Conservation (phyloP, 2,113 vertebrate genomes). For the Pteruthius melanotis region DNA sequence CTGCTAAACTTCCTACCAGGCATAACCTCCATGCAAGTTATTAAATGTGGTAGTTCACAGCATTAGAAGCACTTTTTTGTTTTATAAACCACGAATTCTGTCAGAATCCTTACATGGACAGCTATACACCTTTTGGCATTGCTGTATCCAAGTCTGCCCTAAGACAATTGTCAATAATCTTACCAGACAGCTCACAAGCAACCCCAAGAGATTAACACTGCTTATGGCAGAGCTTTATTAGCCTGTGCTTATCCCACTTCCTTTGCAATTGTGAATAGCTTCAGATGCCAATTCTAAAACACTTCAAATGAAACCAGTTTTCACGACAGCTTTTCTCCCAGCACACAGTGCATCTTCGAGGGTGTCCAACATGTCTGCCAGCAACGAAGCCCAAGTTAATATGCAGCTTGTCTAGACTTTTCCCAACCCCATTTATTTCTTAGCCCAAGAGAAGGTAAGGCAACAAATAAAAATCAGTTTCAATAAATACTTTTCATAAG, state of each 20-base stretch:
- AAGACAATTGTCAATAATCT: background rate
- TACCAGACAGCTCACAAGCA: background rate
- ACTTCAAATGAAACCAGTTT: background rate
- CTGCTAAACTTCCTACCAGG: background rate
- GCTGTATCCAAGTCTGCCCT: background rate
- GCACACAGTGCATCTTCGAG: background rate
- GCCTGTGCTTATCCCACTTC: background rate
- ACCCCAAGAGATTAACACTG: background rate
- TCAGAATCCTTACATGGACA: background rate
- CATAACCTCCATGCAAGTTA: background rate
- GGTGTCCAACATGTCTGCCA: background rate
- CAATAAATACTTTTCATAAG: background rate
- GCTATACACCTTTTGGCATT: background rate
- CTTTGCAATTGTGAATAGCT: background rate
- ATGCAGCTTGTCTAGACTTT: background rate
- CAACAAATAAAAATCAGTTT: background rate
- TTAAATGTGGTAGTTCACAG: background rate
- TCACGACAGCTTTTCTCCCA: background rate
- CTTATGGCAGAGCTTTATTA: background rate
- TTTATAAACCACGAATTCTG: background rate
- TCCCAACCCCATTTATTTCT: background rate
- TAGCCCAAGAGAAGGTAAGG: background rate
- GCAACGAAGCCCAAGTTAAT: background rate
- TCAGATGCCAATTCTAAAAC: background rate
- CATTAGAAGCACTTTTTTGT: background rate